Evolutionary conservation across 2,888 invertebrate species (phyloP), one percentile per base, ranked within the genome.

Genomic region (Cerastis rubricosa): DNA sequence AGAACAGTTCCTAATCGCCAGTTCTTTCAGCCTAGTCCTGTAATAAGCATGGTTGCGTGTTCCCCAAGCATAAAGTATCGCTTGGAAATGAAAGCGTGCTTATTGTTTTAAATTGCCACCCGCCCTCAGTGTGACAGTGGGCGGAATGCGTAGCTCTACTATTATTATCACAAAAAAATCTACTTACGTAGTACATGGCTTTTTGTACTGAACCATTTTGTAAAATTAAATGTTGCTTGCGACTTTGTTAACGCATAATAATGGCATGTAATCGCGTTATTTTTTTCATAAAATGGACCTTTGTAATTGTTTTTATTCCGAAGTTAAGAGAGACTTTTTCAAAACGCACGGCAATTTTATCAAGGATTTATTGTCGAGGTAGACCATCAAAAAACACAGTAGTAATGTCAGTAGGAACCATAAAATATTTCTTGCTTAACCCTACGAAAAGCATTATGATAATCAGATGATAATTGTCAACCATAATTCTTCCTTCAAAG

Each of bases 81-180:
- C 89, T 91, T 90, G 88, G 93, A 91, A 94, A 94, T 93, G 90
- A 94, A 95, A 94, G 94, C 95, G 90, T 90, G 92, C 90, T 95
- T 95, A 96, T 96, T 96, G 96, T 96, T 96, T 96, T 95, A 96
- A 95, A 95, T 95, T 92, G 94, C 94, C 92, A 88, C 94, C 96
- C 95, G 94, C 95, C 95, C 93, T 87, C 91, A 85, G 93, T 93
- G 93, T 94, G 94, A 94, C 94, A 94, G 93, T 92, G 93, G 94
- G 95, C 92, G 95, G 94, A 92, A 93, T 93, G 87, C 88, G 88
- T 90, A 88, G 89, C 83, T 79, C 80, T 80, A 82, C 70, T 68
- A 69, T 79, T 83, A 87, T 84, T 85, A 88, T 84, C 77, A 85
- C 80, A 78, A 85, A 88, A 85, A 86, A 85, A 72, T 61, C 51